phyloP scores from a whole-genome alignment of 2,797 vertebrate species.

The Pangasius mekongensis region DNA sequence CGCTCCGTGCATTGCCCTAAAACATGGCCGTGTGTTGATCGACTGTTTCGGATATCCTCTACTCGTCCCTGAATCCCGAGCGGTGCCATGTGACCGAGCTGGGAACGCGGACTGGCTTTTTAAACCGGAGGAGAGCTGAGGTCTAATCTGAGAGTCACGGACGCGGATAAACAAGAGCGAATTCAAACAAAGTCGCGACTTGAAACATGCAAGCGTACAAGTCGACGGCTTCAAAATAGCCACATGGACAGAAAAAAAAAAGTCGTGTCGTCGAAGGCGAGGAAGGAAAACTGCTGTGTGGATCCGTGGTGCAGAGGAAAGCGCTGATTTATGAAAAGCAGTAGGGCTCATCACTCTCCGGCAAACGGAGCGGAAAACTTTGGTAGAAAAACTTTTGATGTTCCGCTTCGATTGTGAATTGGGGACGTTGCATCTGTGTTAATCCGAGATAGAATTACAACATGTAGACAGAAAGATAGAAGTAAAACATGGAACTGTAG shows the following conservation, averaged over 20 bases:
- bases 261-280: slow-evolving; percentile 24
- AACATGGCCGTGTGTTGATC: slow-evolving; percentile 23
- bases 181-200: background rate
- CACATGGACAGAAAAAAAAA: slow-evolving; percentile 26
- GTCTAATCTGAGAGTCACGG: slow-evolving; percentile 15
- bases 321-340: slow-evolving; percentile 17
- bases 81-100: slow-evolving; percentile 54
- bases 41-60: slow-evolving; percentile 59
- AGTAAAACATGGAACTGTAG: too few relatives aligned
- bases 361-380: slow-evolving; percentile 11
- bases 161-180: slow-evolving; percentile 1
- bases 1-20: background rate
- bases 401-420: background rate
- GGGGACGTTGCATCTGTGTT: background rate
- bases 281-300: slow-evolving; percentile 19
- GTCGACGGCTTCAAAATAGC: background rate
- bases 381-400: background rate
- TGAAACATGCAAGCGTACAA: background rate
- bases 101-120: slow-evolving; percentile 57
- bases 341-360: background rate
- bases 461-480: too few relatives aligned
- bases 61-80: slow-evolving; percentile 56
- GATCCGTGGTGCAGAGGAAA: slow-evolving; percentile 18
- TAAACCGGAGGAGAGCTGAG: slow-evolving; percentile 34
- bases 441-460: background rate